Base-by-base conservation (phyloP, 1,140 invertebrate genomes). In the Centruroides sculpturatus region DNA sequence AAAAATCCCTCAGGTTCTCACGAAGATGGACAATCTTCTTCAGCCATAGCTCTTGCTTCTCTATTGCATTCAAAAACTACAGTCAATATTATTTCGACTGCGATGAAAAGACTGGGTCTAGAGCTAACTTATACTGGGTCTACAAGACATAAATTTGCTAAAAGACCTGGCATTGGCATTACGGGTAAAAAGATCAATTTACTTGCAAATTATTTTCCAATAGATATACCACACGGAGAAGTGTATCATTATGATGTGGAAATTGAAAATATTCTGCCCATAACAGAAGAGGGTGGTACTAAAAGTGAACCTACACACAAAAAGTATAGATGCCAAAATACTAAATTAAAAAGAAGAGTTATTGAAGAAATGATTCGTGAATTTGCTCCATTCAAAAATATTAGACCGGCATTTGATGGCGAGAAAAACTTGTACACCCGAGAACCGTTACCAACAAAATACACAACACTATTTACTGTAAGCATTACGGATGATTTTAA, bases 241-340 rank as follows among this genome's bases (percentile, higher is more conserved):
- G n/a, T n/a, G 3, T 63, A 59, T 48, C 62, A 63, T 49, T 63
- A 63, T 35, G 62, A 63, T 54, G 58, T 63, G 3, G 57, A 59
- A 23, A 59, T 63, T n/a, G 9, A 47, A 6, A 56, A 47, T 23
- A 47, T 56, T 3, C 11, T 36, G 9, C 2, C 54, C 34, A 34
- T 13, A 52, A 11, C 47, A 54, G n/a, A 62, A 1, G 23, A 4
- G 7, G 36, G 4, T 4, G 36, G n/a, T n/a, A n/a, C 36, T 4
- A 7, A 7, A 41, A 41, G 7, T 4, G 7, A 41, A 41, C 36
- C 36, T 4, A 41, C 36, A 4, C 36, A 41, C 36, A 56, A 59
- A 34, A 63, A 57, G 47, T 57, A 59, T 49, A 9, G 35, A 23
- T 59, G 58, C 8, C n/a, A 59, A 9, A 59, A 23, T 49, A 63